These are phyloP conservation scores for Drosophila mulleri DNA, from an alignment of 2,888 invertebrate genomes.

Conservation along the genomic window DNA sequence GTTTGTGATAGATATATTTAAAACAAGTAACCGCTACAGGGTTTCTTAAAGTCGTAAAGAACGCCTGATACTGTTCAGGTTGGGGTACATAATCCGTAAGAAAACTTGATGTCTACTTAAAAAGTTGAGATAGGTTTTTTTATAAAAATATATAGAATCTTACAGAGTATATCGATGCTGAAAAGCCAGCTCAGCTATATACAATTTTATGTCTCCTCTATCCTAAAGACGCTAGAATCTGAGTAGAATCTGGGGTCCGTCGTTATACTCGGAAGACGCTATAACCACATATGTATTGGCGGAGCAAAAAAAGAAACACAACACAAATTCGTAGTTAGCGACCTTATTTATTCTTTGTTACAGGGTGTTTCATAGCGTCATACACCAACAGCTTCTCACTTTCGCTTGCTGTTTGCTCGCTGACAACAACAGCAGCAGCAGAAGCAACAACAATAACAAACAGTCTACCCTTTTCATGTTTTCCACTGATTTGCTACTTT, in stretches of 20 bases:
- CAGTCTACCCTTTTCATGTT: slow-evolving; percentile 62
- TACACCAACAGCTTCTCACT: neutral
- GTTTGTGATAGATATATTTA: neutral
- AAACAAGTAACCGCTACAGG: too few species aligned
- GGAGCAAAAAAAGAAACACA: too few species aligned
- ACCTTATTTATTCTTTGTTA: neutral
- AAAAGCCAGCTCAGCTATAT: too few species aligned
- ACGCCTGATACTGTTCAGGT: neutral
- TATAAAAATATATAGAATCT: too few species aligned
- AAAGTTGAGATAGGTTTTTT: too few species aligned
- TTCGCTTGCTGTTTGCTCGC: slow-evolving; percentile 21
- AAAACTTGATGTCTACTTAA: too few species aligned
- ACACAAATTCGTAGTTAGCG: neutral
- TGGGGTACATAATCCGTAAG: neutral
- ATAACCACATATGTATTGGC: too few species aligned
- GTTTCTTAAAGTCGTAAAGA: neutral
- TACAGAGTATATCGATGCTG: too few species aligned
- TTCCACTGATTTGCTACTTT: slow-evolving; percentile 76
- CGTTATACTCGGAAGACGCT: too few species aligned
- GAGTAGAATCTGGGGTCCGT: too few species aligned
- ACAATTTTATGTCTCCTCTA: neutral
- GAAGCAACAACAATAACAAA: slow-evolving; percentile 9
- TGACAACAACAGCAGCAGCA: slow-evolving; percentile 8
- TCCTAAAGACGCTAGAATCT: neutral
- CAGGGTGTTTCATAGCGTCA: slow-evolving; percentile 11